Conservation (phyloP, 2,888 invertebrate species). For the Nomada lathburiana region DNA sequence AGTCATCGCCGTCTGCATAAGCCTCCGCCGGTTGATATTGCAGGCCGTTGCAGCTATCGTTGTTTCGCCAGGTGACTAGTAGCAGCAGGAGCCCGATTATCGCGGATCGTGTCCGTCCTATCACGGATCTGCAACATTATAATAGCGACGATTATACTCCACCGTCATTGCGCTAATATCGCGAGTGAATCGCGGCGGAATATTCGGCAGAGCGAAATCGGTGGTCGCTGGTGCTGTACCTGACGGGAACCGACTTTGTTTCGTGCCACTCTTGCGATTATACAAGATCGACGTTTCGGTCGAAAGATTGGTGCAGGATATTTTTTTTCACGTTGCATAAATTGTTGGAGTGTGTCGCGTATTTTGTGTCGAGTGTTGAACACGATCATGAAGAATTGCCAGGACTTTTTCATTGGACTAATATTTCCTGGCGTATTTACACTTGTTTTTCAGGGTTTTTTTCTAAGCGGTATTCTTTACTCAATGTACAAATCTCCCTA, state of each 20-base stretch:
- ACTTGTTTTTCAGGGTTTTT: no score
- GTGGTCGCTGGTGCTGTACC: background rate
- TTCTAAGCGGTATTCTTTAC: no score
- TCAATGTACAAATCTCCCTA: no score
- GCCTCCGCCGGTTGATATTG: slow-evolving; percentile 79
- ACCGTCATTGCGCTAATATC: slow-evolving; percentile 8
- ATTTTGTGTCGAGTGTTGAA: no score
- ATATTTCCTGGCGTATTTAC: no score
- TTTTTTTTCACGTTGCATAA: no score
- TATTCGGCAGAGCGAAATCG: slow-evolving; percentile 11
- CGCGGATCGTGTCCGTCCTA: slow-evolving; percentile 70
- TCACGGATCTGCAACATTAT: slow-evolving; percentile 73
- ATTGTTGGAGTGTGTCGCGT: no score
- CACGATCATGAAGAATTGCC: no score
- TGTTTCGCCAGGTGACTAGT: slow-evolving; percentile 42
- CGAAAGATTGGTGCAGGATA: no score
- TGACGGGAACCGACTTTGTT: slow-evolving; percentile 1
- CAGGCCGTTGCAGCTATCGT: slow-evolving; percentile 64
- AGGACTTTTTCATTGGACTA: no score
- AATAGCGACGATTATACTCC: slow-evolving; percentile 40
- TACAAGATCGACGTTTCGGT: background rate
- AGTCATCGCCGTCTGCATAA: slow-evolving; percentile 86
- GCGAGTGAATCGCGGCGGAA: slow-evolving; percentile 3
- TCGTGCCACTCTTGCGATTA: background rate
- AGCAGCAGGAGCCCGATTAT: slow-evolving; percentile 67